Percentiles rank a stretch among this genome's conserved stretches.
Evolutionary conservation across 2,797 vertebrate species (phyloP).

Genomic region (Sebastolobus alascanus): DNA sequence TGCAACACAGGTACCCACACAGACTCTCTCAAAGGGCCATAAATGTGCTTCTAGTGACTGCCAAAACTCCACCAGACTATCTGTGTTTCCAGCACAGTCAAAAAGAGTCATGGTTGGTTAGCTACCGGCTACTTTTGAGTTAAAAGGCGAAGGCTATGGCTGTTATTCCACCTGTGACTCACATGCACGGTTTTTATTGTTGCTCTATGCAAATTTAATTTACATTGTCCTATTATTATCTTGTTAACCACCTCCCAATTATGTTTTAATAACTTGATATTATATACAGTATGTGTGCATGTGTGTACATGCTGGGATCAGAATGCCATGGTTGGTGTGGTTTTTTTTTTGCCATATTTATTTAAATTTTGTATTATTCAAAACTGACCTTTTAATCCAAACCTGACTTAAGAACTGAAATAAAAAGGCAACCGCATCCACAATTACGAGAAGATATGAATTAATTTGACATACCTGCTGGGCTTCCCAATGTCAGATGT

Average conservation of each 20-base stretch:
- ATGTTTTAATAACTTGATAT: not conserved
- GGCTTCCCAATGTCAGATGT: slow-evolving; percentile 62
- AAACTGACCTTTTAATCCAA: slow-evolving; percentile 8
- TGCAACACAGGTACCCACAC: slow-evolving; percentile 7
- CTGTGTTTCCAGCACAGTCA: not conserved
- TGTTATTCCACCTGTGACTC: not conserved
- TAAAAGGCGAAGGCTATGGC: rapidly evolving
- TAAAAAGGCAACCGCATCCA: slow-evolving; percentile 6
- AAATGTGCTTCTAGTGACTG: slow-evolving; percentile 5
- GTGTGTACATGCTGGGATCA: not conserved
- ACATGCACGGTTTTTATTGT: not conserved
- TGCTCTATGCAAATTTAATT: not conserved
- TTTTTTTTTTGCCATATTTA: not conserved
- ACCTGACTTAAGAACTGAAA: not conserved
- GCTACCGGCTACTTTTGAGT: not conserved
- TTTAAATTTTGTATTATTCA: not conserved
- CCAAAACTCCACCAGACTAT: not conserved
- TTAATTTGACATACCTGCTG: slow-evolving; percentile 70
- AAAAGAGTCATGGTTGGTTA: not conserved
- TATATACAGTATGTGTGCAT: not conserved
- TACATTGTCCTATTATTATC: not conserved
- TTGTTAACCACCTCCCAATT: not conserved
- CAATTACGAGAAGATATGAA: slow-evolving; percentile 20
- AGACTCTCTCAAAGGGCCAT: not conserved
- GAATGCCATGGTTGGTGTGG: not conserved